phyloP scores from a whole-genome alignment of 1,140 invertebrate genomes.

The Drosophila elegans region DNA sequence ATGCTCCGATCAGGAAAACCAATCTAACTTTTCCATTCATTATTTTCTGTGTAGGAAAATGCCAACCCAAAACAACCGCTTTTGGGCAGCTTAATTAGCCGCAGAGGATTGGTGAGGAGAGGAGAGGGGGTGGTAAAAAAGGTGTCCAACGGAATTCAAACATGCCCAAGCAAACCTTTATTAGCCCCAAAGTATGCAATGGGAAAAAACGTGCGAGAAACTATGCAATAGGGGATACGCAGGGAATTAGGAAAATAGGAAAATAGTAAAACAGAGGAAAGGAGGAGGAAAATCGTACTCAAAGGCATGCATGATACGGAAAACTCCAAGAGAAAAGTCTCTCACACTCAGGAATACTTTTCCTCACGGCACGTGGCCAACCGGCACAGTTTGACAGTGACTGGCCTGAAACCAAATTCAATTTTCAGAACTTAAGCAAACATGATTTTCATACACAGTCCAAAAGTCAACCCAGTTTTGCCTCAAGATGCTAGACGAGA shows the following conservation, averaged over 20 bases:
- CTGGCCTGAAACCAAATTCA: conserved; percentile 53
- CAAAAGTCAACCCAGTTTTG: conserved; percentile 65
- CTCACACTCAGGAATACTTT: conserved; percentile 11
- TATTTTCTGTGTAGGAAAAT: conserved; percentile 6
- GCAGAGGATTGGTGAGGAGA: not conserved
- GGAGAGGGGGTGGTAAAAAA: not conserved
- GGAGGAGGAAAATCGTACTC: conserved; percentile 5
- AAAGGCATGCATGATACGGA: conserved; percentile 15
- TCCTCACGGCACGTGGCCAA: conserved; percentile 33
- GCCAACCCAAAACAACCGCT: conserved; percentile 19
- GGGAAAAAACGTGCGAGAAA: conserved; percentile 49
- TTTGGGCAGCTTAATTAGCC: conserved; percentile 54
- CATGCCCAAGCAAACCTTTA: conserved; percentile 53
- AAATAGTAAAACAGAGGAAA: conserved; percentile 16
- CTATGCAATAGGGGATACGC: conserved; percentile 58
- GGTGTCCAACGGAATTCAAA: conserved; percentile 17
- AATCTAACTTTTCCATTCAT: not conserved
- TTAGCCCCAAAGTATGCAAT: conserved; percentile 69
- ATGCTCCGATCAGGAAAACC: too few relatives aligned
- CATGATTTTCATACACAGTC: conserved; percentile 55
- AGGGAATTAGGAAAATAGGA: too few relatives aligned
- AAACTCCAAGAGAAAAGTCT: conserved; percentile 15
- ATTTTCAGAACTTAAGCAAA: conserved; percentile 65
- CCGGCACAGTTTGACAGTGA: conserved; percentile 39
- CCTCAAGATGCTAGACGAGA: conserved; percentile 49